phyloP scores from a whole-genome alignment of 2,113 vertebrate genomes.

The Varanus komodoensis region DNA sequence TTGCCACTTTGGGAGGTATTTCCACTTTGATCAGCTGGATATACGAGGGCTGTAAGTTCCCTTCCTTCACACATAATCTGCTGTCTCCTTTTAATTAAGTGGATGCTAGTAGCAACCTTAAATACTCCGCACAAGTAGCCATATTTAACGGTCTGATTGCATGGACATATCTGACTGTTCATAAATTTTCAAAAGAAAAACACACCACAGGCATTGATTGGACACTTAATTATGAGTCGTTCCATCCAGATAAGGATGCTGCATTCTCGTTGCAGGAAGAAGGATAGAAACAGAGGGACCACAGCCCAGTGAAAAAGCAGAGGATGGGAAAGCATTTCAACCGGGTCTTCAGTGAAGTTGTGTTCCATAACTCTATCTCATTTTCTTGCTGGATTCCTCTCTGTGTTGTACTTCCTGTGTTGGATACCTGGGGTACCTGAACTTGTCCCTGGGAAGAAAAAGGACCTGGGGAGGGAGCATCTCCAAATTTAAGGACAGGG shows the following conservation, averaged over 20 bases:
- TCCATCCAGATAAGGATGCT: constrained; percentile 3
- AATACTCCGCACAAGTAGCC: background rate
- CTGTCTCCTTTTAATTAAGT: background rate
- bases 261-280: background rate
- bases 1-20: too few species aligned
- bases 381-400: too few species aligned
- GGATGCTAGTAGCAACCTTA: background rate
- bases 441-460: too few species aligned
- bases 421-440: too few species aligned
- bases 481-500: too few species aligned
- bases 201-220: constrained; percentile 53
- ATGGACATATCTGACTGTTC: background rate
- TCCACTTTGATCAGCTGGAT: background rate
- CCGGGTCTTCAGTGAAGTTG: background rate
- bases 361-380: background rate
- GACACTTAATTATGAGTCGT: constrained; percentile 33
- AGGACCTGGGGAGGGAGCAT: too few species aligned
- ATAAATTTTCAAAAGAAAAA: constrained; percentile 25
- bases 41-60: background rate
- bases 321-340: background rate
- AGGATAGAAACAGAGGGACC: background rate
- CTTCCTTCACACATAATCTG: background rate
- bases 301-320: background rate
- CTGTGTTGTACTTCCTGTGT: too few species aligned
- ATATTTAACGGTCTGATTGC: constrained; percentile 13